Base-by-base conservation (phyloP, 2,797 vertebrate species). In the Phyllotis vaccarum region DNA sequence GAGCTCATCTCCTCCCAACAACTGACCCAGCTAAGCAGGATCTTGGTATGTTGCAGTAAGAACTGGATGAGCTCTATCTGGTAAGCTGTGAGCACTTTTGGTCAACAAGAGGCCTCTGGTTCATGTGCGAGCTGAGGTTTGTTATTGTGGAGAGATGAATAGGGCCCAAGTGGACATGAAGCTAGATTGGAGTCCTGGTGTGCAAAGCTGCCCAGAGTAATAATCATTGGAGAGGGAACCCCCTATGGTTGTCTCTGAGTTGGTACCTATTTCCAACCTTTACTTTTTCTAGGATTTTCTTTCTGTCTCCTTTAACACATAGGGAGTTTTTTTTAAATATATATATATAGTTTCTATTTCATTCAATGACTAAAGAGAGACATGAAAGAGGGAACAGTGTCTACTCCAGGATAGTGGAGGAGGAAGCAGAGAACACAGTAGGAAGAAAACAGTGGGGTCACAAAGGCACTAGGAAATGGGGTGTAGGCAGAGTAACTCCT, bases 311-410 rank as follows among this genome's bases (percentile, higher is more conserved):
- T 52, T 89, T 70, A 83, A 54, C 3, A 1, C 46, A 22, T 31
- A 46, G 89, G 54, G 75, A 64, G 2, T 76, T 60, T 27, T 86
- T 94, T 43, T 68, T 34, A 43, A 94, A 95, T n/a, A n/a, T n/a
- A n/a, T n/a, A n/a, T n/a, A n/a, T n/a, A n/a, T 64, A 43, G n/a
- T 19, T 19, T 2, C 58, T 66, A 29, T 62, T 60, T 82, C 13
- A 13, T 60, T 68, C 86, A 81, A 40, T 9, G 64, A 72, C 0
- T 3, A 0, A 10, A 66, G 64, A 62, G 12, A 46, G 40, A 29
- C 58, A 5, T 6, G 7, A 56, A 79, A 14, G 43, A 46, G 1
- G 19, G 49, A 46, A 4, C 12, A 2, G 6, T 1, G 2, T 54
- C 56, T 22, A 16, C 17, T 62, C 52, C 3, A 27, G 79, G 64